Conservation (phyloP, 2,797 vertebrate species). For the Apogon talboti region DNA sequence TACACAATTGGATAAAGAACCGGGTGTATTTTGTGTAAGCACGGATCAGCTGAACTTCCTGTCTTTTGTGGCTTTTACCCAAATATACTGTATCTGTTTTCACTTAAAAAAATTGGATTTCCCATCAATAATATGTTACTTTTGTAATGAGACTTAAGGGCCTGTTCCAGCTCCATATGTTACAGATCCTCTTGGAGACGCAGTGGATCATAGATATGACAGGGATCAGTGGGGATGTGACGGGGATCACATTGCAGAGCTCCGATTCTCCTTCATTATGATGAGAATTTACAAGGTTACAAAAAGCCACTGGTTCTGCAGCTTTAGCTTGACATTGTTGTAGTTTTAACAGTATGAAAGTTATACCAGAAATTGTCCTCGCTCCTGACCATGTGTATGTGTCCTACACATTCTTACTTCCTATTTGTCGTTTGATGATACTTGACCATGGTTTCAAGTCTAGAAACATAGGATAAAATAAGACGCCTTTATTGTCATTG, state of each 20-base stretch:
- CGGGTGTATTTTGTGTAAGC: conserved; percentile 11
- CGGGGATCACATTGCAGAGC: conserved; percentile 9
- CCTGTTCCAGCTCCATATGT: conserved; percentile 49
- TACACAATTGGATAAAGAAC: not conserved
- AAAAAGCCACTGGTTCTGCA: not conserved
- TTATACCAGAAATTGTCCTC: no score
- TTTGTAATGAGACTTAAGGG: conserved; percentile 37
- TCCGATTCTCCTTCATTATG: conserved; percentile 15
- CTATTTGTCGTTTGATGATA: no score
- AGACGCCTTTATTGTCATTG: no score
- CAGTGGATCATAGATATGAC: conserved; percentile 34
- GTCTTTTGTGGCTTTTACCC: conserved; percentile 35
- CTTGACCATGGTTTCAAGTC: no score
- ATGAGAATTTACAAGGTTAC: conserved; percentile 11
- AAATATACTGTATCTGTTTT: conserved; percentile 33
- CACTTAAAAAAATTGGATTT: conserved; percentile 48
- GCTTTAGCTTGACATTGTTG: no score
- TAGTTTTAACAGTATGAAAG: no score
- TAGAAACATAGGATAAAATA: no score
- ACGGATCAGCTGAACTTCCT: conserved; percentile 42
- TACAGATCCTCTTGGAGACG: conserved; percentile 62
- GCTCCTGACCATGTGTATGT: no score
- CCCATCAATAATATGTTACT: conserved; percentile 34
- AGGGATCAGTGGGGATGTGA: conserved; percentile 25
- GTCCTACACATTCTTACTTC: no score